phyloP scores from a whole-genome alignment of 2,888 invertebrate genomes.

The Scaptomyza caliginosa region DNA sequence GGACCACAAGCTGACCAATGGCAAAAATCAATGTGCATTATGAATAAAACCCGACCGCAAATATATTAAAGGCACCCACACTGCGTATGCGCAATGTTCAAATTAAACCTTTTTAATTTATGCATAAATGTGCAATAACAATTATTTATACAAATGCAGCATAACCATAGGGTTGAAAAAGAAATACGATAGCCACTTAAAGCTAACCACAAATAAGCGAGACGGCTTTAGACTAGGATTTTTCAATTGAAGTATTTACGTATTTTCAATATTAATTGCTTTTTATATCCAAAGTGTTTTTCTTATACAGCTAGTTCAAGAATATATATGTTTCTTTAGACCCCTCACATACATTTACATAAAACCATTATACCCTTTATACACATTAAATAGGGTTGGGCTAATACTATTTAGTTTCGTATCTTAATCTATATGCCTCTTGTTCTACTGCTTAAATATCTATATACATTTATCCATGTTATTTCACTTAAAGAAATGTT shows the following conservation, averaged over 20 bases:
- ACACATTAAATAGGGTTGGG: no score
- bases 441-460: no score
- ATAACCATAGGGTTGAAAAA: neutral
- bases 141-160: conserved; percentile 23
- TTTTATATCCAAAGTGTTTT: no score
- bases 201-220: conserved; percentile 10
- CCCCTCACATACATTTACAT: no score
- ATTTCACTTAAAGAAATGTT: neutral
- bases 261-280: no score
- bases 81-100: conserved; percentile 35
- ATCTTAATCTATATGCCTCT: no score
- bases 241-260: no score
- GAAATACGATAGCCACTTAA: conserved; percentile 1
- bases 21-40: conserved; percentile 46
- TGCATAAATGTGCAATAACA: conserved; percentile 13
- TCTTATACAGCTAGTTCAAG: no score
- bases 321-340: no score
- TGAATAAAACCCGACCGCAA: conserved; percentile 16
- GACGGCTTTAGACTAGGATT: no score
- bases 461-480: neutral
- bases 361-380: no score
- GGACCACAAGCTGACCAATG: conserved; percentile 18
- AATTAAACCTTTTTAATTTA: conserved; percentile 18
- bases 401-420: no score
- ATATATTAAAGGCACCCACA: conserved; percentile 10